Conservation (phyloP, 2,113 vertebrate species). For the Coptodon rendalli region DNA sequence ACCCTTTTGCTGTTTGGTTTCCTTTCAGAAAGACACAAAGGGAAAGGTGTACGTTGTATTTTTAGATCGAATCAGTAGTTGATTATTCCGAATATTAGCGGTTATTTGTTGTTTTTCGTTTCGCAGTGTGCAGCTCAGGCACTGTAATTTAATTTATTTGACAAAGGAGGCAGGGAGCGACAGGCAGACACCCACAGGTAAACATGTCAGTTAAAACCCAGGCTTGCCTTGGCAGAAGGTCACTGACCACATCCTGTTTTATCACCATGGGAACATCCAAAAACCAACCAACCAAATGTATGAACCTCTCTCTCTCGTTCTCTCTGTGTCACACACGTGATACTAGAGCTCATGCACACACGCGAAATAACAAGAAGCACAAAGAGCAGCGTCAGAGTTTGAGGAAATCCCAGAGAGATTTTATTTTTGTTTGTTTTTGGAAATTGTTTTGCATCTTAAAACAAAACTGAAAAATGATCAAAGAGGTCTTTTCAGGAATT, state of each 20-base stretch:
- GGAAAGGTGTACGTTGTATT: not conserved
- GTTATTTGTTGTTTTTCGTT: not conserved
- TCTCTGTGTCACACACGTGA: not conserved
- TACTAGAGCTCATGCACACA: not conserved
- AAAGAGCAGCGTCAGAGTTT: not conserved
- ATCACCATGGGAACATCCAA: conserved; percentile 62
- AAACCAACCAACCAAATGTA: conserved; percentile 4
- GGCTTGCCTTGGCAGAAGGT: conserved; percentile 53
- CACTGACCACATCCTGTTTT: conserved; percentile 68
- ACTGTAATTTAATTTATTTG: not conserved
- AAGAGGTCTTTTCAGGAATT: not conserved
- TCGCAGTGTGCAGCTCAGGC: not conserved
- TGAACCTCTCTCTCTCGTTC: not conserved
- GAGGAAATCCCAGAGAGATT: not conserved
- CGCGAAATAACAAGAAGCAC: not conserved
- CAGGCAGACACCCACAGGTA: conserved; percentile 27
- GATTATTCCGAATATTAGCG: not conserved
- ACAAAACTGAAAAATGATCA: not conserved
- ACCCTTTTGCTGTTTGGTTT: not conserved
- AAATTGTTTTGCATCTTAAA: not conserved
- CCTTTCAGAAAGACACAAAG: not conserved
- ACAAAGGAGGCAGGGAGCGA: not conserved
- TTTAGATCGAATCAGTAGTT: not conserved
- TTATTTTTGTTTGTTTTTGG: not conserved
- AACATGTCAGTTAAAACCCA: conserved; percentile 21